Conservation (phyloP, 2,113 vertebrate species). For the Brevimyrus niger region DNA sequence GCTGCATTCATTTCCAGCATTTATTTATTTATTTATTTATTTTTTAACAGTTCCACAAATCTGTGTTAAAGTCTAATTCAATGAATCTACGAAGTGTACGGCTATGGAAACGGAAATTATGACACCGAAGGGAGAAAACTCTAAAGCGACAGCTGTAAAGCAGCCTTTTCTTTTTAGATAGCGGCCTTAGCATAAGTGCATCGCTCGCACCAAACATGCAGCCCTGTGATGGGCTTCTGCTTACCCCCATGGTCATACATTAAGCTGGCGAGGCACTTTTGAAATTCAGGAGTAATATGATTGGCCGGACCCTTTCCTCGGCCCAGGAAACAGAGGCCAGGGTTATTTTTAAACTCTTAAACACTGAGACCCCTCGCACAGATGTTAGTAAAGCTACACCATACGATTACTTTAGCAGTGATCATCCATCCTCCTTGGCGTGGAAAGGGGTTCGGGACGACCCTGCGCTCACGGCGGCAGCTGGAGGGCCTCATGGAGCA, state of each 20-base stretch:
- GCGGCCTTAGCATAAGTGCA: neutral
- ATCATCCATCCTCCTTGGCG: neutral
- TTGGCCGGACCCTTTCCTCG: slow-evolving; percentile 27
- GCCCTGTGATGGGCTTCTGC: neutral
- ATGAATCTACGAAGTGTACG: neutral
- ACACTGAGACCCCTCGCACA: slow-evolving; percentile 34
- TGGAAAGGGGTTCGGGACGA: slow-evolving; percentile 20
- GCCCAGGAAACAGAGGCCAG: slow-evolving; percentile 18
- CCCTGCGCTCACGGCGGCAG: neutral
- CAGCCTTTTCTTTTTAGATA: neutral
- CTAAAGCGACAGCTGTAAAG: neutral
- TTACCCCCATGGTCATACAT: neutral
- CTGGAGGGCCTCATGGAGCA: slow-evolving; percentile 15
- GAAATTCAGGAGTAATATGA: slow-evolving; percentile 24
- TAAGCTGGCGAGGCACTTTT: slow-evolving; percentile 19
- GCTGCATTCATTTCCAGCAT: neutral
- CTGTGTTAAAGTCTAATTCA: neutral
- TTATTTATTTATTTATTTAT: too few relatives aligned
- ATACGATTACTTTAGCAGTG: slow-evolving; percentile 15
- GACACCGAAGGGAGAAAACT: neutral
- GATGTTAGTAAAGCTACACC: slow-evolving; percentile 25
- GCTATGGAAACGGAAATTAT: neutral
- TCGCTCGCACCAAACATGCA: slow-evolving; percentile 5
- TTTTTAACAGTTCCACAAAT: neutral
- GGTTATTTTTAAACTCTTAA: slow-evolving; percentile 31